Evolutionary conservation across 2,797 vertebrate species (phyloP).

Genomic region (Epinephelus coioides): DNA sequence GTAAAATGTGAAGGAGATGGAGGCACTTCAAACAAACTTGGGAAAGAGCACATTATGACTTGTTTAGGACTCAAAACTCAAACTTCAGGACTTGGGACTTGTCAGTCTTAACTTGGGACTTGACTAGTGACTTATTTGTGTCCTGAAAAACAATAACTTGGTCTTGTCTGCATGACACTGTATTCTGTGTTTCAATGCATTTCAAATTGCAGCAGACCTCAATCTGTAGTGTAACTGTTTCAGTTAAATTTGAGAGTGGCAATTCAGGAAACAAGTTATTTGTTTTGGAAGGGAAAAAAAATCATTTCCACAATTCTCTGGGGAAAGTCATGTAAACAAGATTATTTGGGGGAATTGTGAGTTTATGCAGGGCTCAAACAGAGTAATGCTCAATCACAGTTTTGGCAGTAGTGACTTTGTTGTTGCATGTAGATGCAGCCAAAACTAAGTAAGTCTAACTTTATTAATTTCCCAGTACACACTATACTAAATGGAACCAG

Average conservation of each 20-base stretch:
- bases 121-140: no score
- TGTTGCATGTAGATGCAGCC: conserved; percentile 30
- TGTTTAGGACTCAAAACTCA: no score
- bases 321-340: conserved; percentile 37
- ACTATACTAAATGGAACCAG: conserved; percentile 2
- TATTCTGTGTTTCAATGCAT: conserved; percentile 8
- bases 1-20: no score
- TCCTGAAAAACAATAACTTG: no score
- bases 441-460: conserved; percentile 42
- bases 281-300: conserved; percentile 25
- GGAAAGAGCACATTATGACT: no score
- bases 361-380: conserved; percentile 41
- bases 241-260: conserved; percentile 22
- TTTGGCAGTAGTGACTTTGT: conserved; percentile 42
- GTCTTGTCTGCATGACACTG: background rate
- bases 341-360: conserved; percentile 33
- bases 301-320: conserved; percentile 6
- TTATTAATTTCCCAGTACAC: conserved; percentile 26
- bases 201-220: background rate
- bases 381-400: conserved; percentile 42
- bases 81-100: no score
- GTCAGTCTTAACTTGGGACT: no score
- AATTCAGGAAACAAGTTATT: conserved; percentile 30
- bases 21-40: no score
- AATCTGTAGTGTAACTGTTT: conserved; percentile 27